phyloP scores from a whole-genome alignment of 2,888 invertebrate genomes.

The Caenorhabditis sp. region DNA sequence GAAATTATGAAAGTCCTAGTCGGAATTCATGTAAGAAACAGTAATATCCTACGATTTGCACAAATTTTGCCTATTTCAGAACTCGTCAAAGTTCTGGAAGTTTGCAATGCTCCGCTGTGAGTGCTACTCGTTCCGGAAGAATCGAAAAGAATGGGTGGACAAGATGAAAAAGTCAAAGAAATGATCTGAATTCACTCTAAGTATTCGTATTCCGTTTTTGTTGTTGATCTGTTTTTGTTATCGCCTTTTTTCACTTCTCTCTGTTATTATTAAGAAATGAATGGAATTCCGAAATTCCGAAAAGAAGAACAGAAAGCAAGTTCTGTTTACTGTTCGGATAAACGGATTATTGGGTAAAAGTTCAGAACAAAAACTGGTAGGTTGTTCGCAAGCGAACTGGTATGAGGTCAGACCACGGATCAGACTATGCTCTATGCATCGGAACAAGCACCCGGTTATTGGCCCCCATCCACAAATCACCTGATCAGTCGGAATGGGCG shows the following conservation, averaged over 20 bases:
- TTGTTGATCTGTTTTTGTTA: constrained; percentile 24
- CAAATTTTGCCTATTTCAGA: constrained; percentile 41
- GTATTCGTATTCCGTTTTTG: not conserved
- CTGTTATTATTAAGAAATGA: too few relatives aligned
- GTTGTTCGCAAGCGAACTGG: not conserved
- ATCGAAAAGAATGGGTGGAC: constrained; percentile 58
- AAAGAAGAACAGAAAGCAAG: not conserved
- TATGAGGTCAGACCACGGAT: too few relatives aligned
- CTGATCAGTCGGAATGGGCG: too few relatives aligned
- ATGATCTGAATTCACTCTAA: not conserved
- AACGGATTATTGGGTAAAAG: not conserved
- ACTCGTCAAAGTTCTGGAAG: constrained; percentile 60
- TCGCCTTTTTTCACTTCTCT: not conserved
- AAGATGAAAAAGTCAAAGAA: constrained; percentile 58
- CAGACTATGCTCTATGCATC: too few relatives aligned
- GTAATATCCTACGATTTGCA: not conserved
- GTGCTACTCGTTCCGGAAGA: constrained; percentile 56
- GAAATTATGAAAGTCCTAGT: constrained; percentile 63
- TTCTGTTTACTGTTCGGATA: not conserved
- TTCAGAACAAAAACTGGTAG: not conserved
- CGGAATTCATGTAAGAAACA: constrained; percentile 56
- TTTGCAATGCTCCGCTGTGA: constrained; percentile 66
- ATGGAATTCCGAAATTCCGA: not conserved
- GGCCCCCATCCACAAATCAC: not conserved
- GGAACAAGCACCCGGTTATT: not conserved